Evolutionary conservation across 2,113 vertebrate genomes (phyloP).

Genomic region (Actenoides lindsayi): DNA sequence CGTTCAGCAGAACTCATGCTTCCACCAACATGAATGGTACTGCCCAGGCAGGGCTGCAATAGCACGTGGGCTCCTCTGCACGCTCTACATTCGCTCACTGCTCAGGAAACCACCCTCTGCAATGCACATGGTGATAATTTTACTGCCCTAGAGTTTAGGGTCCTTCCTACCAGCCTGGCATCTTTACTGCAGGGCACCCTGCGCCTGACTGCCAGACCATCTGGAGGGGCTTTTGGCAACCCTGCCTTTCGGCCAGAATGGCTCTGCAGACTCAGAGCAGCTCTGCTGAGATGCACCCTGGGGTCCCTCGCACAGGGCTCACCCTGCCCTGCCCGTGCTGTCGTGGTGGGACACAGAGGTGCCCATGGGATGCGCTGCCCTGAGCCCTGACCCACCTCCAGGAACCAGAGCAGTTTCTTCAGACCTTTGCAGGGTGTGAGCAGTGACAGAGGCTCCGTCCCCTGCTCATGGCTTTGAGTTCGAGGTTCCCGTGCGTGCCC

Average conservation of each 20-base stretch:
- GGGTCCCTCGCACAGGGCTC: fast-evolving
- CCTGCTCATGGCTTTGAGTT: neutral
- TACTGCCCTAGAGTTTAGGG: neutral
- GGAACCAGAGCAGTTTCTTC: neutral
- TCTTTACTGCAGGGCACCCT: neutral
- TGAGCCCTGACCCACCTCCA: neutral
- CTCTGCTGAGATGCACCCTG: neutral
- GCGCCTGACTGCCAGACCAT: neutral
- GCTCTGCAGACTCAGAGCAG: fast-evolving
- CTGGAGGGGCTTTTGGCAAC: neutral
- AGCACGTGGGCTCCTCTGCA: neutral
- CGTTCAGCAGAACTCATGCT: neutral
- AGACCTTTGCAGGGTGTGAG: neutral
- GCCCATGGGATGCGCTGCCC: fast-evolving
- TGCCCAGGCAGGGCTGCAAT: neutral
- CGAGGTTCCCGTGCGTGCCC: fast-evolving
- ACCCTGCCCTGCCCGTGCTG: neutral
- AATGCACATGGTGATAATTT: fast-evolving
- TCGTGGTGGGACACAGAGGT: neutral
- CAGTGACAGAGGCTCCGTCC: neutral
- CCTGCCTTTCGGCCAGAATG: neutral
- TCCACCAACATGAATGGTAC: fast-evolving
- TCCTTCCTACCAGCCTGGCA: neutral
- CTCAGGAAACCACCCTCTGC: fast-evolving
- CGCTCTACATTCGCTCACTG: fast-evolving